Evolutionary conservation across 1,140 invertebrate genomes (phyloP), one percentile per base, ranked within the genome.

Genomic region (Mactra quadrangularis): DNA sequence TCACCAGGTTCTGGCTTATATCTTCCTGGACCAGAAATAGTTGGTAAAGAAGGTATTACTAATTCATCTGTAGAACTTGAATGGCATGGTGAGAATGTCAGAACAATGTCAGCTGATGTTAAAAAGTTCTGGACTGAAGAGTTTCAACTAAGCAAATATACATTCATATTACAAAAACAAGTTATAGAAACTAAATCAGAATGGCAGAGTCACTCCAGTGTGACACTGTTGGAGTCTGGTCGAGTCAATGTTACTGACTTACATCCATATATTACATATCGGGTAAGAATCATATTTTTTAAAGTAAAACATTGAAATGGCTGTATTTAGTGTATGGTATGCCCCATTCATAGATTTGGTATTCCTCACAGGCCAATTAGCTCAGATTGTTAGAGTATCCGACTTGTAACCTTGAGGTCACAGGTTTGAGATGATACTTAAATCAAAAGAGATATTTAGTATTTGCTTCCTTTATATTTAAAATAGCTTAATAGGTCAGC

Each of bases 151-250:
- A 22, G 47, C 25, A 81, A 81, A n/a, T 19, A 57, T 19, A 81
- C 64, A 11, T 81, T 70, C 31, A 45, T 60, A 0, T 45, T 81
- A 45, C 77, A 81, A 50, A 55, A 38, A 45, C 22, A 64, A 3
- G 35, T 71, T 3, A 50, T 71, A 13, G 77, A 81, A 7, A 70
- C 64, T 1, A n/a, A 71, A 9, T 55, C 77, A 22, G 77, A 81
- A 59, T 81, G 77, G 77, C 77, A 81, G 41, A 81, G 47, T 50
- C 77, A 81, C 29, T 27, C 64, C 33, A 50, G 71, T 45, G 41
- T n/a, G 7, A 52, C 38, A 3, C 31, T 81, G 15, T 19, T 81
- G 27, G 25, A 25, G 11, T 68, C 77, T n/a, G 53, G 55, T 6
- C 41, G 50, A 47, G 35, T 81, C 1, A 70, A 71, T 50, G 66